Conservation (phyloP, 2,797 vertebrate species). For the Chlorospingus semifuscus region DNA sequence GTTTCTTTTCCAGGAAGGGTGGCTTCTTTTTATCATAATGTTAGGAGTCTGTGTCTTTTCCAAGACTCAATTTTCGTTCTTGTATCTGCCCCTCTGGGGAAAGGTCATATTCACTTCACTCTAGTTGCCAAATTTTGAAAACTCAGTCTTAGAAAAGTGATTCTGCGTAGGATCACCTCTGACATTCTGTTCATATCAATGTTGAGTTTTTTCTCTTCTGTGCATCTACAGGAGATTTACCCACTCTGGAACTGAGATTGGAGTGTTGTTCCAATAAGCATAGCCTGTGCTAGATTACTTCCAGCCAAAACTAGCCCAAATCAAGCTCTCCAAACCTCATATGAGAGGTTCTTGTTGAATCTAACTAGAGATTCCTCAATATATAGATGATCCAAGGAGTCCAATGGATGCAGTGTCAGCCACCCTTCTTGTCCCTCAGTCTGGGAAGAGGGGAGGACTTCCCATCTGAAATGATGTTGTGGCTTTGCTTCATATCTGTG, state of each 20-base stretch:
- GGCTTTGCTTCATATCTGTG: neutral
- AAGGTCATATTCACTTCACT: neutral
- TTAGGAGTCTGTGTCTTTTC: neutral
- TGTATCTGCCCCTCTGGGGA: neutral
- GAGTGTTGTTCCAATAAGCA: neutral
- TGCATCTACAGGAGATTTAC: neutral
- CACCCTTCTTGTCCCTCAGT: neutral
- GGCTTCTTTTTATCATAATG: conserved; percentile 52
- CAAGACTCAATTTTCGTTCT: conserved; percentile 20
- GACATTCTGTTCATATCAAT: neutral
- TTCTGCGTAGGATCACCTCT: neutral
- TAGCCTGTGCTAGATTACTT: neutral
- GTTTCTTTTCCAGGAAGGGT: conserved; percentile 44
- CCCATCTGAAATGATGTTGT: neutral
- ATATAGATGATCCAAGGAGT: neutral
- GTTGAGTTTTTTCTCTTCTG: neutral
- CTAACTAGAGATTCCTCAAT: neutral
- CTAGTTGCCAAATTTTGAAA: conserved; percentile 21
- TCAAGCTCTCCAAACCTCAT: neutral
- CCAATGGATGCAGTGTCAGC: neutral
- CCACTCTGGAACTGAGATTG: accelerated
- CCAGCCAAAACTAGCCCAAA: neutral
- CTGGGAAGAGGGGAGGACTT: neutral
- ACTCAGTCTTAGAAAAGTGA: neutral
- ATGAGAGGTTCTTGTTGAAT: neutral